Conservation (phyloP, 2,797 vertebrate species). For the Acrocephalus scirpaceus region DNA sequence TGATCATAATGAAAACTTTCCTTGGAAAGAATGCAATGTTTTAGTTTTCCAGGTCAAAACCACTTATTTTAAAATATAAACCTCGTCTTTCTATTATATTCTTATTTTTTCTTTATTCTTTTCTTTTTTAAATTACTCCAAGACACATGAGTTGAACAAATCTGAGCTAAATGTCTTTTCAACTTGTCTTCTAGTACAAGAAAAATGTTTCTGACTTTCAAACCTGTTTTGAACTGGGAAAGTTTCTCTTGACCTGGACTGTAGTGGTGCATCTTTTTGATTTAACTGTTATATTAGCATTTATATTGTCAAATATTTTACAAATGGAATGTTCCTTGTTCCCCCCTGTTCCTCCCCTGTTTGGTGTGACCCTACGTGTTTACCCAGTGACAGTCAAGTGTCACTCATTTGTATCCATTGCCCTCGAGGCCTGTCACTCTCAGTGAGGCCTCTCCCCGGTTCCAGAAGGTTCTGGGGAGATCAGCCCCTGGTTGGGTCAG, state of each 20-base stretch:
- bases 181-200: background rate
- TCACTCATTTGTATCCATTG: too few species aligned
- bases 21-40: background rate
- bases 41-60: background rate
- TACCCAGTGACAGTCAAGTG: too few species aligned
- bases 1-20: background rate
- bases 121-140: background rate
- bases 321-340: too few species aligned
- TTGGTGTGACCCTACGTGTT: too few species aligned
- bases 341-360: too few species aligned
- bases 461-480: too few species aligned
- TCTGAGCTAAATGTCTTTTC: background rate
- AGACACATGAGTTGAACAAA: background rate
- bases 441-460: too few species aligned
- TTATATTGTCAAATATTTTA: too few species aligned
- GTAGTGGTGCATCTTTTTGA: too few species aligned
- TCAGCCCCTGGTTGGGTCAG: too few species aligned
- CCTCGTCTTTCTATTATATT: background rate
- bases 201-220: background rate
- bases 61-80: background rate
- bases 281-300: too few species aligned
- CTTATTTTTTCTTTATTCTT: background rate
- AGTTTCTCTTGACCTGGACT: background rate
- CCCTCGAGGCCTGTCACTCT: too few species aligned
- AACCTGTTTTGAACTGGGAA: background rate